Base-by-base conservation (phyloP, 1,140 invertebrate genomes). In the Tyrophagus putrescentiae region DNA sequence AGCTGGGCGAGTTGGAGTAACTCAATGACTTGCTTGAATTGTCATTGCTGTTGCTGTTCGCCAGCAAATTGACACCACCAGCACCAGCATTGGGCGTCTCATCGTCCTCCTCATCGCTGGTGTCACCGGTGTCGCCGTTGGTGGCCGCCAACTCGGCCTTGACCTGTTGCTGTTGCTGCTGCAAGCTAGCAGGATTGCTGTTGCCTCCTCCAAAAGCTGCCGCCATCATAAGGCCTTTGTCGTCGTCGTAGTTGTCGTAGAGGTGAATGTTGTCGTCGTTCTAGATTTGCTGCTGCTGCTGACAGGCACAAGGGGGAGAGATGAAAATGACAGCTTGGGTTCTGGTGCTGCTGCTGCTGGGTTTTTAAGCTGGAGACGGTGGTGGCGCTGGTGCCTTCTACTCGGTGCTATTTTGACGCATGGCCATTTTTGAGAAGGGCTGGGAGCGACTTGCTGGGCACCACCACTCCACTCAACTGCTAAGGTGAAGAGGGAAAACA, bases 91-190 rank as follows among this genome's bases (percentile, higher is more conserved):
- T 23, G 41, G 2, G 4, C 18, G 41, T 42, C 18, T 42, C 41
- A 42, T 42, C 41, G 25, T 54, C 52, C 32, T 34, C 39, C 25
- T 31, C n/a, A 31, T 54, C 52, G 28, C 6, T 29, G 31, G 7
- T 48, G 13, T 48, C 45, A 6, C 44, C 44, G n/a, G 21, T n/a
- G 28, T 27, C n/a, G 18, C 50, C 50, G 7, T 7, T 53, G 34
- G 23, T 25, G 7, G 34, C 18, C 31, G 23, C 45, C 18, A 3
- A 21, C 18, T 42, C 25, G 18, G 18, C 41, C 18, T 42, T 5
- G 6, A n/a, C 21, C n/a, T 45, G 44, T 45, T 45, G 44, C 5
- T 45, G 84, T n/a, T n/a, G n/a, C n/a, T n/a, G n/a, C n/a, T n/a
- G n/a, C n/a, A n/a, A n/a, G n/a, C n/a, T n/a, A n/a, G n/a, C n/a